A percentile compares a stretch with the other conserved stretches of the same genome.
These are phyloP conservation scores for Clarias fuscus DNA, from an alignment of 2,797 vertebrate genomes.

Conservation along the genomic window DNA sequence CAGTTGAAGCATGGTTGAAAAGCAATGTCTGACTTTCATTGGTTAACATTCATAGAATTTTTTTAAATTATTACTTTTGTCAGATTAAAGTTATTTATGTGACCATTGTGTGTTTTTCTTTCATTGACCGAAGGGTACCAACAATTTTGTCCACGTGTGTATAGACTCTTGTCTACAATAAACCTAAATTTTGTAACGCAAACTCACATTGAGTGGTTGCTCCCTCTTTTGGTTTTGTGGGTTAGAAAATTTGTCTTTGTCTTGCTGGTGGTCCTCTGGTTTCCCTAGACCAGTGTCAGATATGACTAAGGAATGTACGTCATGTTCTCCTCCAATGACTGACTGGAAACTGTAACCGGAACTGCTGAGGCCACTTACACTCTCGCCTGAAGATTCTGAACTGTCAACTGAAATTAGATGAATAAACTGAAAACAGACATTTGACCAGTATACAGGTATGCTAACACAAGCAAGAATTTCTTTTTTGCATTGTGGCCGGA, in stretches of 20 bases:
- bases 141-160: no score
- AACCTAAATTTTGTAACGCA: not conserved
- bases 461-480: not conserved
- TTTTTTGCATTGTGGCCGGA: not conserved
- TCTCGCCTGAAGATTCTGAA: constrained; percentile 78
- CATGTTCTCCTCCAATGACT: constrained; percentile 65
- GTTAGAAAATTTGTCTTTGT: constrained; percentile 38
- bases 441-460: constrained; percentile 1
- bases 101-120: no score
- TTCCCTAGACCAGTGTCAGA: constrained; percentile 47
- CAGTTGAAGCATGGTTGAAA: no score
- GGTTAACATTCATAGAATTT: no score
- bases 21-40: no score
- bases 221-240: constrained; percentile 50
- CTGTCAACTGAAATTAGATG: constrained; percentile 73
- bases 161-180: not conserved
- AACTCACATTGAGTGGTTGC: constrained; percentile 62
- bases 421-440: not conserved
- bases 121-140: no score
- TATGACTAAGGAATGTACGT: constrained; percentile 61
- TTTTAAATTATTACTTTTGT: no score
- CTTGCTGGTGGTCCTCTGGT: constrained; percentile 36
- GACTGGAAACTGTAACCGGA: constrained; percentile 73
- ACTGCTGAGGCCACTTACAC: constrained; percentile 78
- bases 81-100: no score